Base-by-base conservation (phyloP, 2,888 invertebrate genomes). In the Temnothorax unifasciatus region DNA sequence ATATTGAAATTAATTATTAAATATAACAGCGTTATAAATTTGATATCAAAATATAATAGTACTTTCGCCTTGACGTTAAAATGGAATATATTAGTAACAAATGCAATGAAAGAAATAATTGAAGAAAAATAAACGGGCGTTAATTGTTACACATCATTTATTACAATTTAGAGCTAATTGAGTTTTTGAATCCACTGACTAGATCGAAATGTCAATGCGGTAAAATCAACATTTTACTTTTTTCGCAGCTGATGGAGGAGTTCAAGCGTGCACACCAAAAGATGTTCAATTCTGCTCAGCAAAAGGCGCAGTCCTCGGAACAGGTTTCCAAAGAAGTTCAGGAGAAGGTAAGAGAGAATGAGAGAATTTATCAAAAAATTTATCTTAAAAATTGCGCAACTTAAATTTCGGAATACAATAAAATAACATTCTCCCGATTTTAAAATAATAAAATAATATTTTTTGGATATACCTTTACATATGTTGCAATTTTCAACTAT, bases 191-290 rank as follows among this genome's bases (percentile, higher is more conserved):
- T 68, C 13, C 11, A n/a, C n/a, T 44, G 8, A 25, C 11, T 18
- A 18, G 4, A n/a, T 25, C 3, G 29, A 63, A 25, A 29, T 29
- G 0, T 13, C 9, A n/a, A 5, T n/a, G 3, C 6, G 21, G 18
- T 74, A 47, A 75, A 21, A 69, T 44, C 52, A 57, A 64, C 13
- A 50, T 61, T 83, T 69, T 21, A 73, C 38, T n/a, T 61, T 84
- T 74, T 71, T 88, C 83, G 41, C 85, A 93, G 90, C 95, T 98
- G 87, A 98, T 98, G 97, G 97, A 98, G 94, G 98, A 98, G 95
- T 98, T 98, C 94, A 98, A 97, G 94, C 97, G 97, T 92, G 98
- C 98, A 6, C 98, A 98, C 95, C 96, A 97, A 91, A 97, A 97
- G 95, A 98, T 98, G 98, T 98, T 98, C 94, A 94, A 93, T 82